These are phyloP conservation scores for Heliangelus exortis DNA, from an alignment of 2,797 vertebrate species.

Conservation along the genomic window DNA sequence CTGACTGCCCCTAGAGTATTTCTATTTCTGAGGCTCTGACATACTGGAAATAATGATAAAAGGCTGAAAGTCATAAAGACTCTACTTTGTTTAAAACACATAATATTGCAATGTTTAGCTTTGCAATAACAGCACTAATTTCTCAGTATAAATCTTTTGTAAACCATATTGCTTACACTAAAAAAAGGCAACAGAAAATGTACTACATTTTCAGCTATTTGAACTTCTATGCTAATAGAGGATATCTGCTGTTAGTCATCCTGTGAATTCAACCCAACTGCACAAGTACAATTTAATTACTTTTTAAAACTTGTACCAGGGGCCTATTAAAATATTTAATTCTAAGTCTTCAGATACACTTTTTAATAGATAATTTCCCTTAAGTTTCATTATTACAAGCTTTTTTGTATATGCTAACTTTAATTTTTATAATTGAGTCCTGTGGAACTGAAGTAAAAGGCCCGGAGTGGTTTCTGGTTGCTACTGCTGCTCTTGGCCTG, in stretches of 20 bases:
- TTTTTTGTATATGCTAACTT: not conserved
- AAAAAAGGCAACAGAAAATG: not conserved
- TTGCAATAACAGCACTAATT: slow-evolving; percentile 30
- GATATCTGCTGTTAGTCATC: not conserved
- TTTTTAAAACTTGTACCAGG: not conserved
- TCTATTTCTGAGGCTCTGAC: slow-evolving; percentile 5
- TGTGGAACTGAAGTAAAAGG: not conserved
- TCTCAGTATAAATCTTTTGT: not conserved
- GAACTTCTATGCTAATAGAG: not conserved
- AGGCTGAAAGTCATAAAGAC: not conserved
- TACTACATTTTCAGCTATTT: not conserved
- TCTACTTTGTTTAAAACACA: not conserved
- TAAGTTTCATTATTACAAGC: not conserved
- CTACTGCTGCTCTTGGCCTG: not conserved
- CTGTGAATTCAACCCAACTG: slow-evolving; percentile 8
- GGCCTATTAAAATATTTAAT: not conserved
- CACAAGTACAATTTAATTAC: slow-evolving; percentile 38
- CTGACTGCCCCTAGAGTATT: not conserved
- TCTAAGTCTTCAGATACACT: not conserved
- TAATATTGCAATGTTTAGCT: not conserved
- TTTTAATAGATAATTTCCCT: not conserved
- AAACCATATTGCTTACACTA: not conserved
- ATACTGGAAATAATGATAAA: not conserved
- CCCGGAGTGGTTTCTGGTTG: not conserved
- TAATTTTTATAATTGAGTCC: not conserved